Evolutionary conservation across 2,888 invertebrate species (phyloP), one percentile per base, ranked within the genome.

Genomic region (Drosophila mimica): DNA sequence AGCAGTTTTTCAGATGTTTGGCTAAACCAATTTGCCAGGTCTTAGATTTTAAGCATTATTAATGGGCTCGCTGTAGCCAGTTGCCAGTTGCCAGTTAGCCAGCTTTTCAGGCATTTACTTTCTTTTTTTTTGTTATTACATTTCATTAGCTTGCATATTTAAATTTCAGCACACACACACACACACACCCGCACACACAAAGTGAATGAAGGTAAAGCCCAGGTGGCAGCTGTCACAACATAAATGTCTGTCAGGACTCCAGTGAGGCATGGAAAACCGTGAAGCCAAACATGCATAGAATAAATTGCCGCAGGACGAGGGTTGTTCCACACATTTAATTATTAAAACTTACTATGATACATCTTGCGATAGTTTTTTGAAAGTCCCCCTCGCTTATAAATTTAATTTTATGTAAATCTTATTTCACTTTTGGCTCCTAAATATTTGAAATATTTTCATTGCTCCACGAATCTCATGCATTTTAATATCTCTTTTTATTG

Each of bases 1-100:
- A 68, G 57, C 64, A 68, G 40, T 71, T 70, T 88, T 67, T 74
- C 49, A 33, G 63, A 62, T 43, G 60, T 76, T 70, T 31, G 67
- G 74, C 87, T 81, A 87, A 89, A 87, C 86, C 82, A 87, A 87
- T 87, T 87, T 87, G 83, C 83, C 82, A 81, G 74, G 88, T 81
- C 85, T 87, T 83, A 83, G 86, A 85, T 85, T 88, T 86, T 89
- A 87, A 87, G 88, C 90, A 82, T 89, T 89, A 87, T 87, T 82
- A 83, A 87, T 87, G 79, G 74, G 52, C 46, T 28, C 33, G 64
- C 62, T 71, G 62, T 54, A 68, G 78, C 34, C 62, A 54, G 60
- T 68, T 70, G 43, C 38, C 69, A 33, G 52, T 66, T 56, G 58
- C 30, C 51, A 48, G 61, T 57, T 60, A 34, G 52, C 54, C 61